Evolutionary conservation across 1,140 invertebrate genomes (phyloP), one percentile per base, ranked within the genome.

Genomic region (Lerema accius): DNA sequence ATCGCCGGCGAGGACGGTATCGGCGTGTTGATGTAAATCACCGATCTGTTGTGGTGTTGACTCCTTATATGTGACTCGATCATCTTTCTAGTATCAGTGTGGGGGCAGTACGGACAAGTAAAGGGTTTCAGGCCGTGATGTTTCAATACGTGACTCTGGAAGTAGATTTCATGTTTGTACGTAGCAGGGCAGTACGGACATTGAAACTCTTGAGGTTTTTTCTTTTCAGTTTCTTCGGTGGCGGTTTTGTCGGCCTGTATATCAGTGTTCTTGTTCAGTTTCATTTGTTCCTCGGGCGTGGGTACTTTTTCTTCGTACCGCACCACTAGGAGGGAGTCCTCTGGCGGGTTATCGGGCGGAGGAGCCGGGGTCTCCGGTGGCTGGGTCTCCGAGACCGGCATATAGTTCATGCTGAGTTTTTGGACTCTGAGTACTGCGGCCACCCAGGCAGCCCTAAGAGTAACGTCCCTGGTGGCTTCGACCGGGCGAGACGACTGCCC

Each of bases 241-340:
- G 78, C 63, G 0, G 80, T 64, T 9, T 56, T 68, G 1, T 84
- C 82, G 0, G 81, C 80, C 23, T 86, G 81, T 16, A 71, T 84
- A 10, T 81, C 78, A 5, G 65, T 19, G 4, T 15, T 48, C 2
- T 56, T 35, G 6, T 56, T 63, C 0, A 50, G 59, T 11, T 14
- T 26, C 26, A 65, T 40, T 19, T 64, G 56, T 42, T 65, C 66
- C 14, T 81, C 82, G 5, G 79, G 78, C 0, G 72, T 80, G 0
- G 78, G 59, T 1, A 86, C 73, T 1, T 51, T 59, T 60, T 86
- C 78, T 11, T 84, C 85, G 51, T 84, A 89, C 0, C 83, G 69
- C 0, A 85, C 80, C 1, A 84, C 87, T 0, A 88, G 76, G 0
- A 90, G 64, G 7, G 84, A 87, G 16, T 88, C 78, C 0, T 88